These are phyloP conservation scores for Rhizoglyphus robini DNA, from an alignment of 1,140 invertebrate genomes.

Conservation along the genomic window DNA sequence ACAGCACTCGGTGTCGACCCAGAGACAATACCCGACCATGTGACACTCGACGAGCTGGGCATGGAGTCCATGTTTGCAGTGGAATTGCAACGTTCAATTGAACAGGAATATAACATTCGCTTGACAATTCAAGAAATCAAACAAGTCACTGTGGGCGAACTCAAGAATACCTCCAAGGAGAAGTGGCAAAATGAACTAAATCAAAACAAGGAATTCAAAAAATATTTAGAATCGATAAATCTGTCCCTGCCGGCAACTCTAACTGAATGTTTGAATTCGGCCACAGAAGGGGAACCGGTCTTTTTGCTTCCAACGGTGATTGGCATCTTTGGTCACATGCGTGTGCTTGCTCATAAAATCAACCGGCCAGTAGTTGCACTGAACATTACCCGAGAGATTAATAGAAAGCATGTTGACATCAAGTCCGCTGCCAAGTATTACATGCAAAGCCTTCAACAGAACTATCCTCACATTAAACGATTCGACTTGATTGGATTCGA, in stretches of 20 bases:
- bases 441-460: background rate
- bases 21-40: constrained; percentile 56
- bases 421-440: constrained; percentile 1
- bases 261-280: constrained; percentile 35
- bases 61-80: constrained; percentile 95
- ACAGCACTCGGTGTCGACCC: constrained; percentile 47
- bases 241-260: constrained; percentile 31
- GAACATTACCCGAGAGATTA: constrained; percentile 19
- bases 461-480: constrained; percentile 27
- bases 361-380: constrained; percentile 13
- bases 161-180: constrained; percentile 10
- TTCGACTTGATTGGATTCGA: constrained; percentile 83
- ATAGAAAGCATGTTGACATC: background rate
- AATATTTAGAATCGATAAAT: background rate
- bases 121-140: constrained; percentile 21
- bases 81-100: constrained; percentile 56
- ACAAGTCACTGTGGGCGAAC: constrained; percentile 14
- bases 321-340: constrained; percentile 16
- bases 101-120: constrained; percentile 21
- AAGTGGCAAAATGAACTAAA: background rate
- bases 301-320: constrained; percentile 20
- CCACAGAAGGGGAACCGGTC: background rate
- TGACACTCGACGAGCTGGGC: constrained; percentile 73
- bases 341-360: background rate
- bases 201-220: background rate